These are phyloP conservation scores for Lasaia peninsularis DNA, from an alignment of 1,140 invertebrate genomes.

Conservation along the genomic window DNA sequence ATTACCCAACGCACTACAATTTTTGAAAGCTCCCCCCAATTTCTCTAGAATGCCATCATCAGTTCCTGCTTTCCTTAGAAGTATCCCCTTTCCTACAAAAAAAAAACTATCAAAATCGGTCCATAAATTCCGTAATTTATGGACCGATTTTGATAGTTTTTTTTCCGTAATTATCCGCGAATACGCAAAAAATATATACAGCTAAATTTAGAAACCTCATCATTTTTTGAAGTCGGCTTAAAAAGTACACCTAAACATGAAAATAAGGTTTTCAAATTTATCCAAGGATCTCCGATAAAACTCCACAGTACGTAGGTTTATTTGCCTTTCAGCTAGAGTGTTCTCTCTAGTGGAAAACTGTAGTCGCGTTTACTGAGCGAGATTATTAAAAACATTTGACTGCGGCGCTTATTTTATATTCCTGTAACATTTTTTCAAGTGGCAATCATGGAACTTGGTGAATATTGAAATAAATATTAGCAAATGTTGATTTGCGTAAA, in stretches of 20 bases:
- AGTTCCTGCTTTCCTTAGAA: too few species aligned
- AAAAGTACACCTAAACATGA: not conserved
- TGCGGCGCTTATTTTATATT: slow-evolving; percentile 31
- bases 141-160: too few species aligned
- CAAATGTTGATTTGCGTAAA: not conserved
- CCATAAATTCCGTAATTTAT: too few species aligned
- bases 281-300: slow-evolving; percentile 26
- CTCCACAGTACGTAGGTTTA: slow-evolving; percentile 31
- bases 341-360: slow-evolving; percentile 37
- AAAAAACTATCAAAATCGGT: too few species aligned
- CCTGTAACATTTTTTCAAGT: slow-evolving; percentile 14
- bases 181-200: too few species aligned
- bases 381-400: slow-evolving; percentile 43
- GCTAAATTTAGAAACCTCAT: too few species aligned
- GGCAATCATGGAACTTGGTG: slow-evolving; percentile 23
- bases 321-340: slow-evolving; percentile 40
- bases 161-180: too few species aligned
- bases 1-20: too few species aligned
- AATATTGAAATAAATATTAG: not conserved
- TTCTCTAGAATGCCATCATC: too few species aligned
- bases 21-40: too few species aligned
- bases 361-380: slow-evolving; percentile 30
- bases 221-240: not conserved
- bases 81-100: too few species aligned
- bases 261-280: not conserved